phyloP scores from a whole-genome alignment of 2,888 invertebrate species.

The Pasiphila rectangulata region DNA sequence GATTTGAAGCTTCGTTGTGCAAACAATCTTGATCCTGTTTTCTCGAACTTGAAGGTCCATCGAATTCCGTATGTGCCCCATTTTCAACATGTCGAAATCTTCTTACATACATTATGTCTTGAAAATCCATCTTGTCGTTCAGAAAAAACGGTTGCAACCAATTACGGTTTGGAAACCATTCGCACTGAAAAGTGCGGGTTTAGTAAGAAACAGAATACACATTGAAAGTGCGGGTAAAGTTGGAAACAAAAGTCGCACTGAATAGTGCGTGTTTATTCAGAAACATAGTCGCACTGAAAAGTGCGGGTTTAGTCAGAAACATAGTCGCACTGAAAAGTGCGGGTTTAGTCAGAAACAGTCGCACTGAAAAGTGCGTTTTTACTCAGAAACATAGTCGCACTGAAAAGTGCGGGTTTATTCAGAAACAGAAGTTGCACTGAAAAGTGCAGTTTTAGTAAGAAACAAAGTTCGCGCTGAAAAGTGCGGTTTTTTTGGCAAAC shows the following conservation, averaged over 20 bases:
- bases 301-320: conserved; percentile 8
- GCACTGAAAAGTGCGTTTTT: conserved; percentile 18
- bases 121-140: too few species aligned
- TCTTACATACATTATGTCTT: conserved; percentile 9
- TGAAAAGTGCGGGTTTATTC: conserved; percentile 10
- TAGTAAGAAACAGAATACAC: neutral
- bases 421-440: conserved; percentile 16
- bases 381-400: conserved; percentile 2
- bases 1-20: too few species aligned
- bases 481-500: too few species aligned
- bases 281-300: conserved; percentile 14
- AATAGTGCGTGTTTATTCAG: conserved; percentile 10
- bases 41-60: too few species aligned
- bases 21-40: too few species aligned
- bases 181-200: neutral
- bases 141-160: too few species aligned
- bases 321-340: conserved; percentile 13
- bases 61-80: too few species aligned
- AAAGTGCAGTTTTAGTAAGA: conserved; percentile 7
- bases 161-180: neutral
- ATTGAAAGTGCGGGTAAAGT: neutral
- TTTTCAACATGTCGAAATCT: neutral
- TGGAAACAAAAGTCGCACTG: conserved; percentile 10
- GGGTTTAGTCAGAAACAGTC: conserved; percentile 6
- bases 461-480: conserved; percentile 10